phyloP scores from a whole-genome alignment of 1,140 invertebrate species.

The Spodoptera frugiperda region DNA sequence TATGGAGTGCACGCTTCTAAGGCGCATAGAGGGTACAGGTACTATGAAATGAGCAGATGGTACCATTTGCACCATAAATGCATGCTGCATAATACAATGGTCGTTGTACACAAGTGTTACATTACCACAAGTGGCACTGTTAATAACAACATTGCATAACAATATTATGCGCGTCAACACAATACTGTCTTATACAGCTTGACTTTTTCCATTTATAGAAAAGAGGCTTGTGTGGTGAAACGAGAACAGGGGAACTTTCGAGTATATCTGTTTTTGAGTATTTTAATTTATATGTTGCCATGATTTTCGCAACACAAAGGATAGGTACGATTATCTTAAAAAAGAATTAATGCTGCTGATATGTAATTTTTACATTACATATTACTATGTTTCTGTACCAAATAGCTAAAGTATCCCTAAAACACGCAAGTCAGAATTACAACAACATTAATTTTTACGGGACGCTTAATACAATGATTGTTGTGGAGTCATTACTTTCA shows the following conservation, averaged over 20 bases:
- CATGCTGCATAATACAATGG: no score
- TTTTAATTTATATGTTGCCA: no score
- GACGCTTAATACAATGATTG: neutral
- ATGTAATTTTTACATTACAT: no score
- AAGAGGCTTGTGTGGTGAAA: neutral
- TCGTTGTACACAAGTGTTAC: no score
- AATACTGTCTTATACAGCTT: neutral
- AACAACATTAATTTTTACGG: neutral
- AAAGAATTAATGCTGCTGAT: no score
- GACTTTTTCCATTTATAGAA: neutral
- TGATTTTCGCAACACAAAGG: no score
- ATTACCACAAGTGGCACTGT: neutral
- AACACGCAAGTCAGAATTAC: neutral
- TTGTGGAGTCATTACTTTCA: constrained; percentile 21
- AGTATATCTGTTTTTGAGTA: neutral
- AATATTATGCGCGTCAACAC: neutral
- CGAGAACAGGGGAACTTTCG: neutral
- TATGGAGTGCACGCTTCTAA: constrained; percentile 11
- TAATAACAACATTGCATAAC: neutral
- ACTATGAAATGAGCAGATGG: neutral
- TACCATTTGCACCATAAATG: constrained; percentile 1
- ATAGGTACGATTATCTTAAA: no score
- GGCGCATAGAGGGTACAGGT: neutral
- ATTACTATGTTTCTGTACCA: neutral
- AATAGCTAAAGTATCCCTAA: neutral